Conservation (phyloP, 2,888 invertebrate genomes). For the Leptinotarsa peninsularis region DNA sequence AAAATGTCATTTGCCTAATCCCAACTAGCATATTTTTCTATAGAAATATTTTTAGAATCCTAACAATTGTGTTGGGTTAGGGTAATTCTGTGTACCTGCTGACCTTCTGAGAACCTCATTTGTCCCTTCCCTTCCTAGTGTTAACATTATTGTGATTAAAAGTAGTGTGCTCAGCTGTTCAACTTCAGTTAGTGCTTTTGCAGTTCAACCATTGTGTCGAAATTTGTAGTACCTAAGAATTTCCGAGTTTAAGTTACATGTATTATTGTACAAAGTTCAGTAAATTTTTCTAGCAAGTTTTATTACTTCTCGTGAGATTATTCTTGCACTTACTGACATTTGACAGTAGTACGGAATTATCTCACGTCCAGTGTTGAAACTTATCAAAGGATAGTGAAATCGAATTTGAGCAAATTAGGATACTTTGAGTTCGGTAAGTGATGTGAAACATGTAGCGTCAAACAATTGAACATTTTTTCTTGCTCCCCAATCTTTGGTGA, state of each 20-base stretch:
- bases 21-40: constrained; percentile 12
- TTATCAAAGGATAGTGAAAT: neutral
- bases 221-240: constrained; percentile 2
- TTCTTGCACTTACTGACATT: constrained; percentile 53
- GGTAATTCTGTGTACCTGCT: constrained; percentile 33
- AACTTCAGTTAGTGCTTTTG: constrained; percentile 6
- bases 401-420: neutral
- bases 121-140: neutral
- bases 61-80: constrained; percentile 25
- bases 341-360: constrained; percentile 61
- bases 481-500: constrained; percentile 63
- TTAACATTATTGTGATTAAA: constrained; percentile 1
- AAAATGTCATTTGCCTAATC: constrained; percentile 11
- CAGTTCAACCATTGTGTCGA: neutral
- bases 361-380: constrained; percentile 55
- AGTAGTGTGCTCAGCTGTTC: neutral
- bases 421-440: neutral
- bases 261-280: constrained; percentile 22
- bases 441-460: neutral
- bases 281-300: constrained; percentile 36
- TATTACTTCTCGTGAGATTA: constrained; percentile 55
- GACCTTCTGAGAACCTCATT: constrained; percentile 15
- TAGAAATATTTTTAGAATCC: neutral
- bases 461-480: constrained; percentile 15
- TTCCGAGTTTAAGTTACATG: neutral